Conservation (phyloP, 1,140 invertebrate species). For the Euura saliciscinereae region DNA sequence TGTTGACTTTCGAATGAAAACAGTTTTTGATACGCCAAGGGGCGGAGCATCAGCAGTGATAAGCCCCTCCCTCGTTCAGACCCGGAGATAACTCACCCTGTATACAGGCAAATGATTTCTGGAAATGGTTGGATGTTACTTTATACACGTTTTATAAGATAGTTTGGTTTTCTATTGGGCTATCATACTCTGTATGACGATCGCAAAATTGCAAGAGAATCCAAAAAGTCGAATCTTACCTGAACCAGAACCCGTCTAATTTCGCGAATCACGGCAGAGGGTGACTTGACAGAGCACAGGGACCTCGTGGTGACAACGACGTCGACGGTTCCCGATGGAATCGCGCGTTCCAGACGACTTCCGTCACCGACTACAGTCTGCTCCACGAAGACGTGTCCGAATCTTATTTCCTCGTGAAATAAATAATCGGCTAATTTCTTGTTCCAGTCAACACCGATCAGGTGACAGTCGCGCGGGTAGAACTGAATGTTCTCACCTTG, state of each 20-base stretch:
- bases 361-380: slow-evolving; percentile 47
- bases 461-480: slow-evolving; percentile 45
- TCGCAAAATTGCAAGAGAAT: slow-evolving; percentile 6
- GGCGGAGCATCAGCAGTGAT: too few species aligned
- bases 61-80: too few species aligned
- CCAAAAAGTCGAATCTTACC: slow-evolving; percentile 34
- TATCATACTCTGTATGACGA: background rate
- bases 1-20: too few species aligned
- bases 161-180: too few species aligned
- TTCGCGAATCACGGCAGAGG: slow-evolving; percentile 39
- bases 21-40: too few species aligned
- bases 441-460: slow-evolving; percentile 52
- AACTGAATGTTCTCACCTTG: slow-evolving; percentile 52
- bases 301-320: slow-evolving; percentile 49
- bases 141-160: too few species aligned
- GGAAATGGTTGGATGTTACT: too few species aligned
- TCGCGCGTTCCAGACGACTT: slow-evolving; percentile 35
- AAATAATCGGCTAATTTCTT: slow-evolving; percentile 45
- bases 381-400: slow-evolving; percentile 46
- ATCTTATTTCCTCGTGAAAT: slow-evolving; percentile 41
- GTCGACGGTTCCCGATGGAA: slow-evolving; percentile 41
- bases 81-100: too few species aligned
- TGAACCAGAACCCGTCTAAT: slow-evolving; percentile 46
- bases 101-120: too few species aligned
- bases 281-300: slow-evolving; percentile 45